Evolutionary conservation across 2,113 vertebrate genomes (phyloP).

Genomic region (Physeter macrocephalus): DNA sequence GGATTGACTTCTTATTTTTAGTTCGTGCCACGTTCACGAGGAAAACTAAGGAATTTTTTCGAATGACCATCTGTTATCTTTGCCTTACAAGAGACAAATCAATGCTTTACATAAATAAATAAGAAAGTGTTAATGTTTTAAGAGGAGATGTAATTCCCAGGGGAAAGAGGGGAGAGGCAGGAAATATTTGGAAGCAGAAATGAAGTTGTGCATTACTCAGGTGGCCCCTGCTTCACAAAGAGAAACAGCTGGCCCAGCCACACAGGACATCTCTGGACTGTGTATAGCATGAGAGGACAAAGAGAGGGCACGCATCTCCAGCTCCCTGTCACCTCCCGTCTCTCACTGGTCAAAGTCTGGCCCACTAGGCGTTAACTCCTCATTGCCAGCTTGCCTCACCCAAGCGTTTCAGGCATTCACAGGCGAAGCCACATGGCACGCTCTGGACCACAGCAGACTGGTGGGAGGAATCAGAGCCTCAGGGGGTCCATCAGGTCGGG

Average conservation of each 20-base stretch:
- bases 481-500: rapidly evolving
- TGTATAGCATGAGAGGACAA: not conserved
- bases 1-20: not conserved
- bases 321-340: too few species aligned
- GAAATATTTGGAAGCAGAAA: not conserved
- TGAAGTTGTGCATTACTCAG: rapidly evolving
- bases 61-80: not conserved
- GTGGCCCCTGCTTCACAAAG: not conserved
- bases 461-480: not conserved
- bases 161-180: not conserved
- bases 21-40: not conserved
- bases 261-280: not conserved
- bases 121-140: not conserved
- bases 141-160: not conserved
- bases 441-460: too few species aligned
- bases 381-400: not conserved
- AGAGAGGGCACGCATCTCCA: not conserved
- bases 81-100: not conserved
- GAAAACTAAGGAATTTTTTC: not conserved
- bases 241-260: not conserved
- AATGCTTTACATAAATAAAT: not conserved
- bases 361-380: not conserved
- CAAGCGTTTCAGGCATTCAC: not conserved
- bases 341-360: not conserved
- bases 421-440: rapidly evolving